Evolutionary conservation across 2,113 vertebrate species (phyloP).

Genomic region (Lanius ludovicianus): DNA sequence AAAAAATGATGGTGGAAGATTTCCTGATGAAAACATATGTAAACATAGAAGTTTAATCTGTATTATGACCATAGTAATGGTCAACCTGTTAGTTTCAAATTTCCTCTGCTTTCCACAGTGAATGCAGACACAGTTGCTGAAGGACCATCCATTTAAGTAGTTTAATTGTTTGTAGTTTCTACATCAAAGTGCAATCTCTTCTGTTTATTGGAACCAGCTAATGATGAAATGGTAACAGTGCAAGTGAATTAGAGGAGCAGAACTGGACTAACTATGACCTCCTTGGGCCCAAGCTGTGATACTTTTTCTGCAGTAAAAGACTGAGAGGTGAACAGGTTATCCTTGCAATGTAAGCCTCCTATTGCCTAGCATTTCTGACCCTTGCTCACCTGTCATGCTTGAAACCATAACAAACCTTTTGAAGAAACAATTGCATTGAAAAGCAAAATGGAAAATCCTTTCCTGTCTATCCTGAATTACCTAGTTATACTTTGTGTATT

Average conservation of each 20-base stretch:
- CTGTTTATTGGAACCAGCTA: neutral
- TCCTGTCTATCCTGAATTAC: neutral
- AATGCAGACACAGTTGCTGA: neutral
- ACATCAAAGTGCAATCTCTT: neutral
- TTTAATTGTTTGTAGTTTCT: conserved; percentile 13
- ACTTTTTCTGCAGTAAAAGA: neutral
- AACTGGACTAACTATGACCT: neutral
- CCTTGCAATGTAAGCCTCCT: neutral
- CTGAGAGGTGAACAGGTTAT: neutral
- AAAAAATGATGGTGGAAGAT: neutral
- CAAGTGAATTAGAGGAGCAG: neutral
- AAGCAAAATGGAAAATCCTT: neutral
- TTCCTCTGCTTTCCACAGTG: neutral
- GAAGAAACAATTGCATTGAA: neutral
- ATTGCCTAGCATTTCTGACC: neutral
- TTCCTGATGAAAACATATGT: neutral
- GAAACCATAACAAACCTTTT: neutral
- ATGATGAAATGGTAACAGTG: neutral
- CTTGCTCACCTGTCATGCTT: neutral
- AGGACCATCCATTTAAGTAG: neutral
- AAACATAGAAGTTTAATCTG: neutral
- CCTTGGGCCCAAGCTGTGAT: neutral
- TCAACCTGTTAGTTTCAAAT: neutral
- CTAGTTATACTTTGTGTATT: neutral
- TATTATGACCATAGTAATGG: neutral